A percentile compares a stretch with the other conserved stretches of the same genome.
phyloP scores from a whole-genome alignment of 2,888 invertebrate genomes.

The Spisula solida region DNA sequence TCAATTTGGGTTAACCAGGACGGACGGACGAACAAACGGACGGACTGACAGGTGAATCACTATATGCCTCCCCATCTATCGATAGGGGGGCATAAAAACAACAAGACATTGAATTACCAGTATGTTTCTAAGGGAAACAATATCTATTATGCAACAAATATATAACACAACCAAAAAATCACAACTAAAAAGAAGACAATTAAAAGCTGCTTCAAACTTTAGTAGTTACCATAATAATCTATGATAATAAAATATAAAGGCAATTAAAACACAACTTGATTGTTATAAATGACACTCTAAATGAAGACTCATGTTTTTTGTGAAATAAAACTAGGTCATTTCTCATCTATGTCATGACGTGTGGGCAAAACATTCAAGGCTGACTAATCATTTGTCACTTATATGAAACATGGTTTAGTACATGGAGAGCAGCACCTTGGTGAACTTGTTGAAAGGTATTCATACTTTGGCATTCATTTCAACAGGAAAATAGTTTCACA shows the following conservation, averaged over 20 bases:
- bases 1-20: no score
- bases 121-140: background rate
- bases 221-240: background rate
- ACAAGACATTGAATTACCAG: no score
- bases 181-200: background rate
- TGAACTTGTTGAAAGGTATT: background rate
- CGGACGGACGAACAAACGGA: no score
- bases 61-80: no score
- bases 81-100: background rate
- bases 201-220: background rate
- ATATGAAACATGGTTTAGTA: background rate
- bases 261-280: slow-evolving; percentile 22
- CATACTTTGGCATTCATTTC: no score
- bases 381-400: slow-evolving; percentile 13
- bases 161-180: background rate
- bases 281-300: slow-evolving; percentile 14
- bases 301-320: background rate
- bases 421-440: background rate
- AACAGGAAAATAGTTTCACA: no score
- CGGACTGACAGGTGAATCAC: no score
- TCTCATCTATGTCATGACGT: background rate
- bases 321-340: slow-evolving; percentile 20
- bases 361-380: slow-evolving; percentile 6
- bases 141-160: background rate
- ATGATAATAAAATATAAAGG: background rate